phyloP scores from a whole-genome alignment of 2,797 vertebrate species.

The Hippocampus kuda region DNA sequence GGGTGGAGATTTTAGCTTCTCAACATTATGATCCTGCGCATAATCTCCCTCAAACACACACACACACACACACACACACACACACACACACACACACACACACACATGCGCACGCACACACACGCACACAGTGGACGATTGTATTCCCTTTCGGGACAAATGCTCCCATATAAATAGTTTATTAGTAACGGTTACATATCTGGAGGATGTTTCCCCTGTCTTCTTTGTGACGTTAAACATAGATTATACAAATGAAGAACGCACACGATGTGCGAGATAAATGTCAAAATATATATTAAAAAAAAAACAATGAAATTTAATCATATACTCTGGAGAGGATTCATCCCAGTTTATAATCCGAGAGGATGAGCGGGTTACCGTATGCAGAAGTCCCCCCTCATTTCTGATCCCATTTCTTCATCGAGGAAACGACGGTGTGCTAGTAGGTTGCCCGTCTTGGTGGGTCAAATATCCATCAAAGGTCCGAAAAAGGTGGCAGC shows the following conservation, averaged over 20 bases:
- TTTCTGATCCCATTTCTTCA: not conserved
- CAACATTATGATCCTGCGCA: not conserved
- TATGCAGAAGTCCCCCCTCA: not conserved
- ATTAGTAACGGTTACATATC: constrained; percentile 5
- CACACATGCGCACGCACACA: not conserved
- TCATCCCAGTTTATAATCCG: constrained; percentile 3
- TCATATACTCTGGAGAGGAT: not conserved
- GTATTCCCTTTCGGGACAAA: not conserved
- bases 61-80: not conserved
- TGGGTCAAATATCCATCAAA: not conserved
- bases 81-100: not conserved
- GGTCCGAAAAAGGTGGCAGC: not conserved
- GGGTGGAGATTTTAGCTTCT: not conserved
- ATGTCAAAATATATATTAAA: constrained; percentile 1
- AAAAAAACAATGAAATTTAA: not conserved
- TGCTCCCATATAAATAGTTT: constrained; percentile 6
- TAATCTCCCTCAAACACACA: constrained; percentile 1
- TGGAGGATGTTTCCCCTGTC: not conserved
- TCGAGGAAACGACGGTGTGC: not conserved
- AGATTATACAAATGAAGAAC: not conserved
- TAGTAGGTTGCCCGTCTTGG: not conserved
- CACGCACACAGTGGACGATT: not conserved
- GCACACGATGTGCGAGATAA: not conserved
- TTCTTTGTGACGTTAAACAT: not conserved
- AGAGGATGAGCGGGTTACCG: constrained; percentile 2